Evolutionary conservation across 2,113 vertebrate genomes (phyloP), one percentile per base, ranked within the genome.

Genomic region (Phaethon lepturus): DNA sequence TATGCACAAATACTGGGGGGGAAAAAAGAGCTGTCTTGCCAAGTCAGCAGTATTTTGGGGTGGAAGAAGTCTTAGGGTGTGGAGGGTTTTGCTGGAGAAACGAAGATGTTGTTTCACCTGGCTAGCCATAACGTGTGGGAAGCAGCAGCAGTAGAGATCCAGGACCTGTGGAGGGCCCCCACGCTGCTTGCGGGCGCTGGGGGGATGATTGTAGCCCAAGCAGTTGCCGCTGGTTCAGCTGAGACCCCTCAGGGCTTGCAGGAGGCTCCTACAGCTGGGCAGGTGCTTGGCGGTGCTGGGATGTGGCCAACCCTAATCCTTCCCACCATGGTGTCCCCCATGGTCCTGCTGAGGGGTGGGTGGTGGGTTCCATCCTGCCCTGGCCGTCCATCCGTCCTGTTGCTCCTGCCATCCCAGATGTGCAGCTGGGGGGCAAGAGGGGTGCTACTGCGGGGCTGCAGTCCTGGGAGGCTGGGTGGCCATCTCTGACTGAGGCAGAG

Each of bases 271-370:
- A 25, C 55, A 72, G n/a, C 55, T 0, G 0, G 19, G 45, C 4
- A 10, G n/a, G 24, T 90, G 38, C 56, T 83, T 0, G 1, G 59
- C 17, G 26, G 3, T 59, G 76, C 63, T 69, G 49, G 38, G 60
- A 19, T 59, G 71, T 28, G 19, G 18, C 13, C 47, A 45, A 38
- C 22, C 2, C 11, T 62, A 45, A 44, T 31, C 26, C 17, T 85
- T 35, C 26, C 38, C 14, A 18, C n/a, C 0, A 0, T 15, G 45
- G 10, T 49, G 50, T 33, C 6, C 28, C 6, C 3, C 1, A 3
- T 33, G 40, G 40, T 31, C 35, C 31, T 66, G 45, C 56, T 69
- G 60, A 26, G 12, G 17, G 28, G 20, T 60, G 50, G 15, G 38
- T n/a, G 19, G 17, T 20, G 52, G 25, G 28, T 7, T 67, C 28